phyloP scores from a whole-genome alignment of 1,140 invertebrate species.

The Bacillus rossius region DNA sequence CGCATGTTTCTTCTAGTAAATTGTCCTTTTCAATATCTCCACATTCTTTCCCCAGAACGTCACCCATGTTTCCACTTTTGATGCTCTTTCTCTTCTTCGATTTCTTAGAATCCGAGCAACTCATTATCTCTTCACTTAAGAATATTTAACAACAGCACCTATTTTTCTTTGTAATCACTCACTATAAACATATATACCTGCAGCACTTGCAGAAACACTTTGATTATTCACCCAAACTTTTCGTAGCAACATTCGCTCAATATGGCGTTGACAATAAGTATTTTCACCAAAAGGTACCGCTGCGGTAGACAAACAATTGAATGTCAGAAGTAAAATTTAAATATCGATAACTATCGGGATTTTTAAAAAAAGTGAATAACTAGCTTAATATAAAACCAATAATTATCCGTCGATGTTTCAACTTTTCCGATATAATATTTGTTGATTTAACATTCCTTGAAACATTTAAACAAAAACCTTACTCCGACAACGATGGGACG shows the following conservation, averaged over 20 bases:
- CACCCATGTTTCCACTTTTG: conserved; percentile 33
- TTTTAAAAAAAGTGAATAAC: too few relatives aligned
- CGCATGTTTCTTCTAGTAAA: conserved; percentile 12
- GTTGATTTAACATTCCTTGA: too few relatives aligned
- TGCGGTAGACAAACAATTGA: too few relatives aligned
- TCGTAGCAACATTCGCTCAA: conserved; percentile 12
- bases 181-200: not conserved
- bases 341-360: too few relatives aligned
- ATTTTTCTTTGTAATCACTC: not conserved
- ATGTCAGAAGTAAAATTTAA: too few relatives aligned
- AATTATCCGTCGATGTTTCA: too few relatives aligned
- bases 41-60: conserved; percentile 35
- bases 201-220: not conserved
- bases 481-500: too few relatives aligned
- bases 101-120: conserved; percentile 25
- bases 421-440: too few relatives aligned
- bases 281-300: too few relatives aligned
- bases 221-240: conserved; percentile 4
- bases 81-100: conserved; percentile 21
- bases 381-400: too few relatives aligned
- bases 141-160: conserved; percentile 6
- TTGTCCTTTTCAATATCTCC: conserved; percentile 27
- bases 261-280: conserved; percentile 3
- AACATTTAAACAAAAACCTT: too few relatives aligned
- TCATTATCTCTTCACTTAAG: conserved; percentile 21